Conservation (phyloP, 30 jellyfish, hydroid and myxozoan genomes). For the Turritopsis dohrnii region DNA sequence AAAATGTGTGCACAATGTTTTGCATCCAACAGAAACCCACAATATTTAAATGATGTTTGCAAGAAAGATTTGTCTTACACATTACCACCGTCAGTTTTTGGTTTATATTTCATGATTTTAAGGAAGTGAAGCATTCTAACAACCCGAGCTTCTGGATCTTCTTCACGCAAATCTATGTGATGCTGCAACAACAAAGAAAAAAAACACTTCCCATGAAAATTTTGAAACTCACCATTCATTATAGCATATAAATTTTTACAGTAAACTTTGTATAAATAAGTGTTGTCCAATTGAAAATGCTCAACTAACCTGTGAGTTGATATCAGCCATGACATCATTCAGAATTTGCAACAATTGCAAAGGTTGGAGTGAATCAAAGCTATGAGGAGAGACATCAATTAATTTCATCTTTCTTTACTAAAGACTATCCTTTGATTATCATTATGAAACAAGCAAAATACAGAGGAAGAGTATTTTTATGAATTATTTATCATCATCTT, state of each 20-base stretch:
- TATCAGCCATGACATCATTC: conserved; percentile 78
- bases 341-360: conserved; percentile 63
- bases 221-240: neutral
- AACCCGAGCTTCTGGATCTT: conserved; percentile 85
- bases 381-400: neutral
- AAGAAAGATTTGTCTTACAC: conserved; percentile 45
- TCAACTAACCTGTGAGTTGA: conserved; percentile 59
- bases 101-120: conserved; percentile 67
- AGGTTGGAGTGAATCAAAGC: conserved; percentile 84
- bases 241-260: neutral
- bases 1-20: too few relatives aligned
- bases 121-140: conserved; percentile 72
- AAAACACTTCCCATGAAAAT: neutral
- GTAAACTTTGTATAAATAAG: neutral
- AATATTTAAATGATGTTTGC: too few relatives aligned
- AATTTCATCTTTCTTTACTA: too few relatives aligned
- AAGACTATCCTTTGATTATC: too few relatives aligned
- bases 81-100: conserved; percentile 70
- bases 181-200: conserved; percentile 37
- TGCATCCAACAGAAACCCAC: too few relatives aligned
- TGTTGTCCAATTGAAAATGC: too few relatives aligned
- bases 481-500: too few relatives aligned
- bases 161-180: conserved; percentile 79
- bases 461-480: too few relatives aligned
- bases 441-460: too few relatives aligned